Evolutionary conservation across 1,140 invertebrate species (phyloP).

Genomic region (Euwallacea similis): DNA sequence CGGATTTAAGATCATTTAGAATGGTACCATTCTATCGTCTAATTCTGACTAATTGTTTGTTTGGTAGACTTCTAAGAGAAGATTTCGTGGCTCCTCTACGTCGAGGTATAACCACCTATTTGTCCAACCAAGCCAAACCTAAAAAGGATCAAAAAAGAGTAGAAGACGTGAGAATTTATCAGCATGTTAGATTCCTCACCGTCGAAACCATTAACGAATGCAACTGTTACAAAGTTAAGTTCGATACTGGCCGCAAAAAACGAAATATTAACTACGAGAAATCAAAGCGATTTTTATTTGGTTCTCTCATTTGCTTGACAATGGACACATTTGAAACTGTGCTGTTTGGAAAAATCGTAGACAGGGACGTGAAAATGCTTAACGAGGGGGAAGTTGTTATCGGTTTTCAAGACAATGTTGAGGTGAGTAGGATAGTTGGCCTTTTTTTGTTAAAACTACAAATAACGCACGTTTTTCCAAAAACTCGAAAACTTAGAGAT

Average conservation of each 20-base stretch:
- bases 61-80: constrained; percentile 64
- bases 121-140: constrained; percentile 59
- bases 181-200: constrained; percentile 36
- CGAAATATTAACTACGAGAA: constrained; percentile 47
- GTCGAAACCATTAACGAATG: constrained; percentile 40
- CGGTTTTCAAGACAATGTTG: constrained; percentile 49
- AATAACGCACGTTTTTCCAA: no score
- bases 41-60: not conserved
- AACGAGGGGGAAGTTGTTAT: constrained; percentile 58
- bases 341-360: constrained; percentile 66
- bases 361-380: constrained; percentile 58
- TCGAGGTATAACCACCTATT: constrained; percentile 57
- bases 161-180: constrained; percentile 24
- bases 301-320: constrained; percentile 73
- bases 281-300: constrained; percentile 67
- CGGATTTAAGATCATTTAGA: no score
- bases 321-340: constrained; percentile 67
- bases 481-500: no score
- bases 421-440: not conserved
- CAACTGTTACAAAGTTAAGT: constrained; percentile 40
- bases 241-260: constrained; percentile 39
- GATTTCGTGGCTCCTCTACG: constrained; percentile 68
- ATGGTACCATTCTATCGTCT: not conserved
- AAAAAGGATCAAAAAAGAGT: constrained; percentile 52
- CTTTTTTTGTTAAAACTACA: no score